phyloP scores from a whole-genome alignment of 2,888 invertebrate species.

The Seira ritae region DNA sequence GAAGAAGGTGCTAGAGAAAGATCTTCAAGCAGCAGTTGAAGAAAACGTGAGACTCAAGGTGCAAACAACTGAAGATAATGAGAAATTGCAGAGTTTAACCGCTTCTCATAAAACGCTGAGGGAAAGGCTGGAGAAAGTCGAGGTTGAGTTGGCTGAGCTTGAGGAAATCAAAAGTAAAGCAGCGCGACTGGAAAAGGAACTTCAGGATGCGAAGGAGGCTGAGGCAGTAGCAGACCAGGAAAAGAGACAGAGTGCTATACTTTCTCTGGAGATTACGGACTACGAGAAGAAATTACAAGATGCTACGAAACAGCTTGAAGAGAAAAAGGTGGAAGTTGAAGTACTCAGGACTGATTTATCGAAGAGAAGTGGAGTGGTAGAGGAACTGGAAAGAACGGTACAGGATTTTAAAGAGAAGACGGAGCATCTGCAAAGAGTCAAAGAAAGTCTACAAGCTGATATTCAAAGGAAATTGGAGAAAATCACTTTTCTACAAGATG shows the following conservation, averaged over 20 bases:
- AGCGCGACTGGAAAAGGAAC: conserved; percentile 66
- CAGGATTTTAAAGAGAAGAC: conserved; percentile 39
- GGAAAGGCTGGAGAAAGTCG: conserved; percentile 69
- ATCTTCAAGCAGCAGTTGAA: conserved; percentile 68
- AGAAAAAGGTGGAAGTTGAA: conserved; percentile 64
- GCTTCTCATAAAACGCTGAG: conserved; percentile 64
- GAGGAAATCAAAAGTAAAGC: conserved; percentile 58
- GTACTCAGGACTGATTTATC: conserved; percentile 47
- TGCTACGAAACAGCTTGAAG: conserved; percentile 65
- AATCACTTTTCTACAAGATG: conserved; percentile 70
- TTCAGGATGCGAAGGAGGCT: conserved; percentile 68
- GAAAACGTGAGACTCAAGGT: conserved; percentile 67
- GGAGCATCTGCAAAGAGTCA: conserved; percentile 59
- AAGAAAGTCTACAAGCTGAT: conserved; percentile 70
- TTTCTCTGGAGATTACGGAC: conserved; percentile 71
- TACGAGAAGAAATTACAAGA: conserved; percentile 72
- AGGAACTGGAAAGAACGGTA: conserved; percentile 60
- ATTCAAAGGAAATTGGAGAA: conserved; percentile 69
- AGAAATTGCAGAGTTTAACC: conserved; percentile 67
- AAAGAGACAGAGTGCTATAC: conserved; percentile 69
- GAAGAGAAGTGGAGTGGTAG: conserved; percentile 52
- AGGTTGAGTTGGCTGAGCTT: conserved; percentile 57
- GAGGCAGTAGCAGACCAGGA: conserved; percentile 68
- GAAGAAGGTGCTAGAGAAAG: conserved; percentile 68
- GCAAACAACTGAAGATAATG: conserved; percentile 54